Evolutionary conservation across 2,888 invertebrate species (phyloP), one percentile per base, ranked within the genome.

Genomic region (Microplitis manilae): DNA sequence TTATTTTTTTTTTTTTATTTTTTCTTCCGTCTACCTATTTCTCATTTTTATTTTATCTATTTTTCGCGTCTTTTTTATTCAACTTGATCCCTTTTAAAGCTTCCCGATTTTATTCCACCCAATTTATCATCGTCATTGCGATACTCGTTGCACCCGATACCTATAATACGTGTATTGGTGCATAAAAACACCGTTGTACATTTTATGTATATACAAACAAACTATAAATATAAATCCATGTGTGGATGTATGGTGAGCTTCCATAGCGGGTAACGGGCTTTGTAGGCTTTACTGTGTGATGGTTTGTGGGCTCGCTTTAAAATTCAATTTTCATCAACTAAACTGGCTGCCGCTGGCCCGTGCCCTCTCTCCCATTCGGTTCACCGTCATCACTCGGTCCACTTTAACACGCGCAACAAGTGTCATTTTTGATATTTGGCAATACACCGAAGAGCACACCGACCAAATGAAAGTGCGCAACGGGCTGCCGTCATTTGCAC

Each of bases 361-460:
- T 39, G 38, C 62, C 59, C 30, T 39, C 61, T 9, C 30, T 15
- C 13, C n/a, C 39, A 40, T 62, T 40, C n/a, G n/a, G 61, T 68
- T 64, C 74, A 77, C 70, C 70, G 70, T 77, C 77, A 77, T 77
- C 77, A 79, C 77, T 77, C 81, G 81, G 81, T 81, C 80, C 80
- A 81, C 81, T 82, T 81, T 81, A 79, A 81, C 79, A 75, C 77
- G 79, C 77, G 82, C 82, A 82, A 82, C 82, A 82, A 82, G 82
- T 82, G 82, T 80, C 81, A 80, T 82, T 81, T 81, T 77, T 80
- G 79, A 82, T 82, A 77, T 77, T 77, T 77, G 70, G 77, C 74
- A 74, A 77, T 73, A 70, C 65, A 70, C 65, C 60, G 72, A 50
- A 77, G 68, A 72, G 76, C 39, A 77, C 64, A 77, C 64, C 65